A percentile compares a stretch with the other conserved stretches of the same genome.
These are phyloP conservation scores for Brevimyrus niger DNA, from an alignment of 2,113 vertebrate genomes.

Conservation along the genomic window DNA sequence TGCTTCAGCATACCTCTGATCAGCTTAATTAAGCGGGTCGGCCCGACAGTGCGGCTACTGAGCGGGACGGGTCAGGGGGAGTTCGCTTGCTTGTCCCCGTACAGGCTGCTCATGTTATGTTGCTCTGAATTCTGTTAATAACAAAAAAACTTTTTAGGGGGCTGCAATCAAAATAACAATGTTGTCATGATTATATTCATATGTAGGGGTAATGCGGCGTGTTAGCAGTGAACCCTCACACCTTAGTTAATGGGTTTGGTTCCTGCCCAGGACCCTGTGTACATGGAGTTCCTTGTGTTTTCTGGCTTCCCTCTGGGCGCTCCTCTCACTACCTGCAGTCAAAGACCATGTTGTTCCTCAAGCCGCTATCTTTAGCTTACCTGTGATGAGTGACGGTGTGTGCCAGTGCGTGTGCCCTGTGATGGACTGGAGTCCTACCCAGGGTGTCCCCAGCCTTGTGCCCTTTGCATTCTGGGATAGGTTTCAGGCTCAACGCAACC, in stretches of 20 bases:
- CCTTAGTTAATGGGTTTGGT: not conserved
- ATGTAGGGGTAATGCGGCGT: not conserved
- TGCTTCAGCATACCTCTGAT: constrained; percentile 39
- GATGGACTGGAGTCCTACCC: not conserved
- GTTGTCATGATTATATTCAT: not conserved
- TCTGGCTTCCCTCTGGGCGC: not conserved
- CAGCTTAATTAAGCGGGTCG: constrained; percentile 45
- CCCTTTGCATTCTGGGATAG: not conserved
- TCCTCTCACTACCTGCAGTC: not conserved
- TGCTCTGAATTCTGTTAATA: not conserved
- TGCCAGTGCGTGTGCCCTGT: not conserved
- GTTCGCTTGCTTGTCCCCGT: not conserved
- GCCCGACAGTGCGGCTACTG: constrained; percentile 32
- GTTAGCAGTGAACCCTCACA: not conserved
- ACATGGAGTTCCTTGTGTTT: not conserved
- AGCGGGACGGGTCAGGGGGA: not conserved
- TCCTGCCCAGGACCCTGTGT: not conserved
- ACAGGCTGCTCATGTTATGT: not conserved
- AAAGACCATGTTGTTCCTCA: not conserved
- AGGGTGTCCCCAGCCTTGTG: not conserved
- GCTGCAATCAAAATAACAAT: not conserved
- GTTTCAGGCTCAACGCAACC: not conserved
- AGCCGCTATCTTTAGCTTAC: not conserved
- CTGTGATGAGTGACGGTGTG: not conserved
- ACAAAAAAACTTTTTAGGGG: not conserved